These are phyloP conservation scores for Chloroceryle amazona DNA, from an alignment of 2,797 vertebrate species.

Conservation along the genomic window DNA sequence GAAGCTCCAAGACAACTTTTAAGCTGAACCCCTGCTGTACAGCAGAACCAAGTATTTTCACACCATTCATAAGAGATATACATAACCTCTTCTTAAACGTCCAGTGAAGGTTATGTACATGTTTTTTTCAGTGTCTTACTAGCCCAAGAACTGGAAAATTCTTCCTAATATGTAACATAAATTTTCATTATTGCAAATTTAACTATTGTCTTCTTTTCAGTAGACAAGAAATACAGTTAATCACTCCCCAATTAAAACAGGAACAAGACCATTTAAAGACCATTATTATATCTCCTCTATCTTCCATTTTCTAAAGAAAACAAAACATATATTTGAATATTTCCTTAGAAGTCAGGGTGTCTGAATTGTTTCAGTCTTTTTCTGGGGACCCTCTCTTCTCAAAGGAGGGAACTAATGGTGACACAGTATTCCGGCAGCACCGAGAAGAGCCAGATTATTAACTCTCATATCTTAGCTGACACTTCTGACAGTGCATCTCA, in stretches of 20 bases:
- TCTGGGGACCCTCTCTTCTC: not conserved
- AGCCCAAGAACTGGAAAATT: not conserved
- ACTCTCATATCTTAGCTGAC: not conserved
- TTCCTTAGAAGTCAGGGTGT: not conserved
- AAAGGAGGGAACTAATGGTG: not conserved
- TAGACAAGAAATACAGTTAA: not conserved
- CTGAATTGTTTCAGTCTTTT: not conserved
- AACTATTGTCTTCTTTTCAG: not conserved
- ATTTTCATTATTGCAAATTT: not conserved
- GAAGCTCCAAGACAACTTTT: not conserved
- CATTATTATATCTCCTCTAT: not conserved
- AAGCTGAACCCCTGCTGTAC: not conserved
- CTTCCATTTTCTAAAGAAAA: not conserved
- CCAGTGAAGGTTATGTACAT: not conserved
- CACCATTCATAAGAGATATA: rapidly evolving
- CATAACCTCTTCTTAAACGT: not conserved
- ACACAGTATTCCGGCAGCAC: not conserved
- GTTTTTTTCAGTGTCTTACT: not conserved
- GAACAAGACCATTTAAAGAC: not conserved
- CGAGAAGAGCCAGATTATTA: not conserved
- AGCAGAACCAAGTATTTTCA: not conserved
- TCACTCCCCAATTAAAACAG: not conserved
- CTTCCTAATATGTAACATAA: not conserved
- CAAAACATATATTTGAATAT: not conserved
- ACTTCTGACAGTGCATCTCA: not conserved